Conservation (phyloP, 2,888 invertebrate species). For the Silvanus unidentatus region DNA sequence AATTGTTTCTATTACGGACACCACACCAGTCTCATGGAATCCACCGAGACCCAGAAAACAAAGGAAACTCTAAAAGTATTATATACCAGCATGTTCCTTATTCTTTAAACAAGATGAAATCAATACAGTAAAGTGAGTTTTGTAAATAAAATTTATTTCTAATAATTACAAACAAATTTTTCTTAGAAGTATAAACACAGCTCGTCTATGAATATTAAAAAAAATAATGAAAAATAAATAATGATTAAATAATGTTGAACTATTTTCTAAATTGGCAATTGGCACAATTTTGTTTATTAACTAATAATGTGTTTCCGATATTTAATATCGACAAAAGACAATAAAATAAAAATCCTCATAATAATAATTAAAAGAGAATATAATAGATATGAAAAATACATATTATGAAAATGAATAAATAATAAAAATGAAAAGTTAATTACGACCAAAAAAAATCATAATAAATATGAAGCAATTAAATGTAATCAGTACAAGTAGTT, state of each 20-base stretch:
- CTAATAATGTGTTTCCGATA: slow-evolving; percentile 4
- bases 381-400: slow-evolving; percentile 1
- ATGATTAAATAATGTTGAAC: slow-evolving; percentile 6
- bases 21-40: slow-evolving; percentile 76
- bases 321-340: slow-evolving; percentile 17
- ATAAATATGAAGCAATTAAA: no score
- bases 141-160: slow-evolving; percentile 3
- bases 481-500: slow-evolving; percentile 71
- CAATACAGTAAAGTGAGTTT: no score
- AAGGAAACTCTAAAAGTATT: slow-evolving; percentile 73
- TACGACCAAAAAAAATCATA: slow-evolving; percentile 3
- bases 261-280: slow-evolving; percentile 19
- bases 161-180: slow-evolving; percentile 2
- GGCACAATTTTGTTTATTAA: slow-evolving; percentile 18
- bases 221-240: slow-evolving; percentile 8
- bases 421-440: slow-evolving; percentile 6
- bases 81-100: no score
- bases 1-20: slow-evolving; percentile 89
- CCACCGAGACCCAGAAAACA: slow-evolving; percentile 80
- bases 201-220: slow-evolving; percentile 15
- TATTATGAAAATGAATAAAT: not conserved
- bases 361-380: slow-evolving; percentile 7
- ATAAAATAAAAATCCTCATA: slow-evolving; percentile 7
- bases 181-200: slow-evolving; percentile 18
- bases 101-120: no score